phyloP scores from a whole-genome alignment of 2,113 vertebrate species.

The Anoplopoma fimbria region DNA sequence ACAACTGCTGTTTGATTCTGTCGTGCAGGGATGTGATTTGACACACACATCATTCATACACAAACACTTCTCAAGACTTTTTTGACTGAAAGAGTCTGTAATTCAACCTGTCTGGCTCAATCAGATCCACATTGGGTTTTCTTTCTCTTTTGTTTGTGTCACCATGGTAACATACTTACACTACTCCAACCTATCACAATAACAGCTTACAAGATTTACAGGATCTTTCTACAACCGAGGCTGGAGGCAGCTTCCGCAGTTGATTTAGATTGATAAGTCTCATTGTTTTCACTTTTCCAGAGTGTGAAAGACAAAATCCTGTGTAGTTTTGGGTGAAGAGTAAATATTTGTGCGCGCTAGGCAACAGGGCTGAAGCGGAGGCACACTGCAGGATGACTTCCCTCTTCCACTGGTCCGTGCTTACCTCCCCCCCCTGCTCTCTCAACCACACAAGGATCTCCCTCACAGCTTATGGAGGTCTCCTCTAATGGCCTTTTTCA shows the following conservation, averaged over 20 bases:
- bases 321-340: slow-evolving; percentile 69
- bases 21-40: slow-evolving; percentile 32
- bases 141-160: not conserved
- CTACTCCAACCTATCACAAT: slow-evolving; percentile 41
- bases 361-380: slow-evolving; percentile 76
- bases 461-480: slow-evolving; percentile 51
- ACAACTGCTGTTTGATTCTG: slow-evolving; percentile 27
- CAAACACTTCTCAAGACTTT: slow-evolving; percentile 21
- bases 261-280: slow-evolving; percentile 71
- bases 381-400: slow-evolving; percentile 66
- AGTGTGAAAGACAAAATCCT: slow-evolving; percentile 56
- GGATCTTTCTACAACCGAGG: slow-evolving; percentile 7
- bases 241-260: slow-evolving; percentile 36
- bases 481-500: slow-evolving; percentile 37
- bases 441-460: slow-evolving; percentile 44
- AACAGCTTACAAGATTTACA: slow-evolving; percentile 61
- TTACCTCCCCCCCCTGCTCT: slow-evolving; percentile 30
- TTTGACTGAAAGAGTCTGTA: slow-evolving; percentile 20
- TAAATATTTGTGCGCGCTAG: slow-evolving; percentile 84
- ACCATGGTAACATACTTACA: slow-evolving; percentile 46
- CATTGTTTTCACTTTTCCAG: slow-evolving; percentile 74
- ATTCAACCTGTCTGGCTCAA: slow-evolving; percentile 48
- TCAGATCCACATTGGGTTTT: slow-evolving; percentile 29
- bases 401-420: slow-evolving; percentile 67
- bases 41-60: slow-evolving; percentile 40